Evolutionary conservation across 2,888 invertebrate species (phyloP).

Genomic region (Apoda limacodes): DNA sequence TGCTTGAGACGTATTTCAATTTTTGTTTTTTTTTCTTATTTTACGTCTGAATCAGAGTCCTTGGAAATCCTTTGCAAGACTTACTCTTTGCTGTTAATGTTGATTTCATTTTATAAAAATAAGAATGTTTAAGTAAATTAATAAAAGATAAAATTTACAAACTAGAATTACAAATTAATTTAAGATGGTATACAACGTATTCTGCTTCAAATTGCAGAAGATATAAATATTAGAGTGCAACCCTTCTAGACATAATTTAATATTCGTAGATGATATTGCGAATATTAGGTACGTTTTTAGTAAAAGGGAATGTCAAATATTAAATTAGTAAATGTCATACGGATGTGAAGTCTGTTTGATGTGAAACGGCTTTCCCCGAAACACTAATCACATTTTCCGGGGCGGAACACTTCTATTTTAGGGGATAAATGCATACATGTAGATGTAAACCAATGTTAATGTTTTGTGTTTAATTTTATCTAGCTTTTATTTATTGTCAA

Average conservation of each 20-base stretch:
- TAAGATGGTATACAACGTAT: slow-evolving; percentile 3
- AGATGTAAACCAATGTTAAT: no score
- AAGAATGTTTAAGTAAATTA: no score
- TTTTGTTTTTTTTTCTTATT: slow-evolving; percentile 22
- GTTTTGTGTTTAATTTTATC: no score
- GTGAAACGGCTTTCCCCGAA: slow-evolving; percentile 42
- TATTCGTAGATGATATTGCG: slow-evolving; percentile 40
- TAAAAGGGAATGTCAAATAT: slow-evolving; percentile 51
- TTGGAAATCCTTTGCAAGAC: no score
- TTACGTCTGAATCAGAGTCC: slow-evolving; percentile 11
- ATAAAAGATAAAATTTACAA: no score
- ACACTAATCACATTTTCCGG: slow-evolving; percentile 60
- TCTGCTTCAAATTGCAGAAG: no score
- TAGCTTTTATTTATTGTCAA: no score
- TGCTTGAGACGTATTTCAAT: slow-evolving; percentile 42
- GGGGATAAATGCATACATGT: no score
- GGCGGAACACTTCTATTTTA: slow-evolving; percentile 35
- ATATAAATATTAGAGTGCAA: no score
- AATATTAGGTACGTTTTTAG: slow-evolving; percentile 45
- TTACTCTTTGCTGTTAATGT: no score
- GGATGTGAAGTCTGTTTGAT: slow-evolving; percentile 61
- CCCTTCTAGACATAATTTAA: slow-evolving; percentile 50
- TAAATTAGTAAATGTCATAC: slow-evolving; percentile 56
- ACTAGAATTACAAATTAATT: slow-evolving; percentile 5
- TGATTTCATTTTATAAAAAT: no score